These are phyloP conservation scores for Sylvicapra grimmia DNA, from an alignment of 2,113 vertebrate genomes.

Conservation along the genomic window DNA sequence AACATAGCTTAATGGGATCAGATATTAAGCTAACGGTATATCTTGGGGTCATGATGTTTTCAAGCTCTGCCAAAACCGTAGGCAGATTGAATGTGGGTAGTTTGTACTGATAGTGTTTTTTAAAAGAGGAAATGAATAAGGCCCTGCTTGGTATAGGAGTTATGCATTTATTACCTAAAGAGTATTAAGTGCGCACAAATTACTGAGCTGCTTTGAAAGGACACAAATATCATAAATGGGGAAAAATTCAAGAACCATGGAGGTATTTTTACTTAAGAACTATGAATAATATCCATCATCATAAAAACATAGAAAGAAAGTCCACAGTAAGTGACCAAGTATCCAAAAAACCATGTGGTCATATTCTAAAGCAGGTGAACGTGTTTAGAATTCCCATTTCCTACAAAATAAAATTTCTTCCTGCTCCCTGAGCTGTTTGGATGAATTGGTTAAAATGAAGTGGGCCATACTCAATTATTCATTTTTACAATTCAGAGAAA, in stretches of 20 bases:
- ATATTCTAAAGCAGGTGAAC: not conserved
- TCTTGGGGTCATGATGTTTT: constrained; percentile 55
- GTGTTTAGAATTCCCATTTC: not conserved
- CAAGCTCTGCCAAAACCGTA: constrained; percentile 43
- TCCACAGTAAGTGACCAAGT: constrained; percentile 17
- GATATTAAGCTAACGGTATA: constrained; percentile 54
- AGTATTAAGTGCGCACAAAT: not conserved
- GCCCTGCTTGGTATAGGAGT: not conserved
- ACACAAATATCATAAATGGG: not conserved
- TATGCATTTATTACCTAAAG: constrained; percentile 11
- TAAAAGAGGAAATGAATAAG: constrained; percentile 27
- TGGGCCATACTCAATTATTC: not conserved
- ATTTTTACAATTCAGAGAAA: constrained; percentile 11
- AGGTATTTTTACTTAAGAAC: constrained; percentile 23
- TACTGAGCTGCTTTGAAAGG: constrained; percentile 1
- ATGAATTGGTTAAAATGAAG: not conserved
- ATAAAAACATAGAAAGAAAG: not conserved
- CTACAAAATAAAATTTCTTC: constrained; percentile 1
- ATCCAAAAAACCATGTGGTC: not conserved
- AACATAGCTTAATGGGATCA: constrained; percentile 62
- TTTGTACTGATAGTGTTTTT: constrained; percentile 32
- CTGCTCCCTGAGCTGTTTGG: not conserved
- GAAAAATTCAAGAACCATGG: not conserved
- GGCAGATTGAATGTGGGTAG: constrained; percentile 25
- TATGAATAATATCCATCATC: constrained; percentile 10